Evolutionary conservation across 2,888 invertebrate species (phyloP), one percentile per base, ranked within the genome.

Genomic region (Stratiomys singularior): DNA sequence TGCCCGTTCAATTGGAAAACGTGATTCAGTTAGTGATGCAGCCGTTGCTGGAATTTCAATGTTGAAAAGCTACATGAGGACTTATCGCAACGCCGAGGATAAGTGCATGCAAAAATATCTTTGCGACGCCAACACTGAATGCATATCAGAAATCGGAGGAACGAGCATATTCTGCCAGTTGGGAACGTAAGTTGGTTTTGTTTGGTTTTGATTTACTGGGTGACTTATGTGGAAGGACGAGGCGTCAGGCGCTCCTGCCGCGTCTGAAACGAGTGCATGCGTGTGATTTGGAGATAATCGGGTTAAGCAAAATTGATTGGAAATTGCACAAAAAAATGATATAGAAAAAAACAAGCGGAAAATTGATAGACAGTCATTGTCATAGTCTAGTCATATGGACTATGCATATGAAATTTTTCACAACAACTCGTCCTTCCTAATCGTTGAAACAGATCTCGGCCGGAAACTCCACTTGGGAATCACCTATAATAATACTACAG

Each of bases 141-240:
- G 96, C 86, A 91, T 94, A 30, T 89, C 91, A 71, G 96, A 95
- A 85, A 92, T 93, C 81, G 93, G 93, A 87, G 89, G 93, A 88
- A 90, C 93, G 89, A 94, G 94, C 83, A 92, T 96, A 83, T 95
- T 96, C 91, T 96, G 96, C 84, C 96, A 96, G 88, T 90, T 96
- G 83, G 96, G 96, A 92, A 94, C 95, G 96, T 96, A 88, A 93
- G 95, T 92, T 76, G 56, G n/a, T 37, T 37, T 37, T 37, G 37
- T 37, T 37, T 37, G 37, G 5, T 37, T 37, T 37, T 37, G 37
- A 37, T 37, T 37, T 37, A 37, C 5, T 37, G 9, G 37, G n/a
- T n/a, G n/a, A n/a, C n/a, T n/a, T n/a, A n/a, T n/a, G n/a, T n/a
- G n/a, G n/a, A n/a, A n/a, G n/a, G n/a, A n/a, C n/a, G n/a, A n/a